A percentile compares a stretch with the other conserved stretches of the same genome.
Conservation (phyloP, 2,888 invertebrate genomes). For the Cosmia trapezina region DNA sequence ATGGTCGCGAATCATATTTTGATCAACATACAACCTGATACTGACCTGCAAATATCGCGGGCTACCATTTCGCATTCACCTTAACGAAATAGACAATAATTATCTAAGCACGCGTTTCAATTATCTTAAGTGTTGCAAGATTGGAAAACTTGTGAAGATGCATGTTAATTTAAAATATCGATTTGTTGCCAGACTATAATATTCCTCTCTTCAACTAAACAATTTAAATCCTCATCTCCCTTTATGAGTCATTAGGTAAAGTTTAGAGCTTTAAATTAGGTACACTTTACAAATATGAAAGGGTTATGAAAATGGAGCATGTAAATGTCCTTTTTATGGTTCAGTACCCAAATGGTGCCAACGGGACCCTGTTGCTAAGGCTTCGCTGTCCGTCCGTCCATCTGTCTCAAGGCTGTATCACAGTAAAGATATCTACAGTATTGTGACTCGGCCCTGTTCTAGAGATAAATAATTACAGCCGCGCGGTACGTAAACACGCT, state of each 20-base stretch:
- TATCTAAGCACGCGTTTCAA: neutral
- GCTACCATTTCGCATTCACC: too few relatives aligned
- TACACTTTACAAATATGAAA: conserved; percentile 7
- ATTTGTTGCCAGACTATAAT: conserved; percentile 24
- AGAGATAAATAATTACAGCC: too few relatives aligned
- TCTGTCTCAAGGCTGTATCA: too few relatives aligned
- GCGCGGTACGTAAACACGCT: too few relatives aligned
- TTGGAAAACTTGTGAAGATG: neutral
- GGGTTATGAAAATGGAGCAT: neutral
- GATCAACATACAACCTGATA: too few relatives aligned
- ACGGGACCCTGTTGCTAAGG: neutral
- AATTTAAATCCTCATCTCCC: conserved; percentile 17
- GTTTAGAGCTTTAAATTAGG: conserved; percentile 22
- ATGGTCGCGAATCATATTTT: too few relatives aligned
- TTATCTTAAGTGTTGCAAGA: neutral
- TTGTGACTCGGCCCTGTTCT: too few relatives aligned
- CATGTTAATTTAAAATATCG: conserved; percentile 18
- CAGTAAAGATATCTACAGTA: too few relatives aligned
- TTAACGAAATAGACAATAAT: neutral
- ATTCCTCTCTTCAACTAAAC: neutral
- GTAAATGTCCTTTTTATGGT: neutral
- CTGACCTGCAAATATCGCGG: too few relatives aligned
- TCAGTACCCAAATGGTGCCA: neutral
- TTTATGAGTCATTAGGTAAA: conserved; percentile 16
- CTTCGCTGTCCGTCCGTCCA: neutral